These are phyloP conservation scores for Leptinotarsa undecemlineata DNA, from an alignment of 1,140 invertebrate genomes.

Conservation along the genomic window DNA sequence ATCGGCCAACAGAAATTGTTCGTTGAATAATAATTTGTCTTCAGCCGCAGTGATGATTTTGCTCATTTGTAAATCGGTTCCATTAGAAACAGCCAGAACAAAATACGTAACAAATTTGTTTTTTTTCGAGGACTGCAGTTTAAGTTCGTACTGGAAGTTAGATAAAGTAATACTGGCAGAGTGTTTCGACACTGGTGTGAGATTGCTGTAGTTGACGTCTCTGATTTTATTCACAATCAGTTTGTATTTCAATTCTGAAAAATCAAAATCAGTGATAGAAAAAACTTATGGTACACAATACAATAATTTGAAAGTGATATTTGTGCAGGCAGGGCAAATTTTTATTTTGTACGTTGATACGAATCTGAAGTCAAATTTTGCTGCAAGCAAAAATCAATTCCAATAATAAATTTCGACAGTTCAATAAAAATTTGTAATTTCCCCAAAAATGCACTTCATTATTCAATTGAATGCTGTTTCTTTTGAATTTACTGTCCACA, in stretches of 20 bases:
- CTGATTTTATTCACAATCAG: conserved; percentile 27
- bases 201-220: conserved; percentile 16
- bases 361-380: not conserved
- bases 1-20: conserved; percentile 14
- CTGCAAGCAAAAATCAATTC: too few relatives aligned
- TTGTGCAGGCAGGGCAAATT: too few relatives aligned
- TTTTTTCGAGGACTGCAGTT: not conserved
- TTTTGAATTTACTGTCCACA: too few relatives aligned
- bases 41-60: conserved; percentile 18
- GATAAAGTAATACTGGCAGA: conserved; percentile 18
- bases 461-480: too few relatives aligned
- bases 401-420: too few relatives aligned
- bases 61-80: conserved; percentile 15
- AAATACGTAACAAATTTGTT: conserved; percentile 25
- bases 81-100: conserved; percentile 26
- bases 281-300: not conserved
- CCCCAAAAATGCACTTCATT: too few relatives aligned
- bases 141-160: conserved; percentile 22
- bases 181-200: conserved; percentile 10
- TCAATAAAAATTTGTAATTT: too few relatives aligned
- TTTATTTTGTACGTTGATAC: not conserved
- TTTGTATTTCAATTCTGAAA: conserved; percentile 29
- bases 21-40: conserved; percentile 15
- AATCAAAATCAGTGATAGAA: conserved; percentile 1
- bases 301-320: too few relatives aligned